Conservation (phyloP, 53 echinoderm and acorn worm genomes). For the Echinometra lucunter region DNA sequence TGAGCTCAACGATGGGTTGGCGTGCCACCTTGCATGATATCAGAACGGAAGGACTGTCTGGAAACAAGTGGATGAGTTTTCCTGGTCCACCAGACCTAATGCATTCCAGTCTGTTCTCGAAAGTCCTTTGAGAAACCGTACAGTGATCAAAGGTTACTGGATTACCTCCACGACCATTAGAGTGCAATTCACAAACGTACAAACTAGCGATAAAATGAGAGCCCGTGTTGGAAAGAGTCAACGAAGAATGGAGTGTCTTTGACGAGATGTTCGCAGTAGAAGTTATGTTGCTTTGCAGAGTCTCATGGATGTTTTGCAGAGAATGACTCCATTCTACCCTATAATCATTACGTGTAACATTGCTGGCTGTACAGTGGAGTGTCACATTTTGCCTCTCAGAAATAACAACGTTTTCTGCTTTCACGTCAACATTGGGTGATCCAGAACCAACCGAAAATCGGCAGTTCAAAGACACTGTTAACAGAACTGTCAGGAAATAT, state of each 20-base stretch:
- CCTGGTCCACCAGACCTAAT: neutral
- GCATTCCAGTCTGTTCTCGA: neutral
- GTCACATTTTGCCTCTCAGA: neutral
- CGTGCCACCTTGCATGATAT: neutral
- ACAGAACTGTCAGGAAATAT: neutral
- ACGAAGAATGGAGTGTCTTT: neutral
- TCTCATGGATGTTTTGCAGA: neutral
- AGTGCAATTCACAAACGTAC: conserved; percentile 8
- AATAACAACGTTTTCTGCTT: neutral
- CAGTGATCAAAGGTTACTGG: neutral
- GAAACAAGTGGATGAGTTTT: neutral
- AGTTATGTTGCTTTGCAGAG: neutral
- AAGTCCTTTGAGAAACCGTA: neutral
- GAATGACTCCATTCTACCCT: conserved; percentile 17
- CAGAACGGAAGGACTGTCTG: neutral
- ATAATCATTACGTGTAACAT: neutral
- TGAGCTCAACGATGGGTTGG: neutral
- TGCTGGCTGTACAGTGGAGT: neutral
- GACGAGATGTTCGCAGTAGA: neutral
- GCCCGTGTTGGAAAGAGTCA: neutral
- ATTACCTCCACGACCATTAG: neutral
- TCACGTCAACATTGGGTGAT: neutral
- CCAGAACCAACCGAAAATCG: neutral
- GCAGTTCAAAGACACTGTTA: neutral
- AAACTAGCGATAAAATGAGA: neutral